Conservation (phyloP, 2,797 vertebrate species). For the Sardinella longiceps region DNA sequence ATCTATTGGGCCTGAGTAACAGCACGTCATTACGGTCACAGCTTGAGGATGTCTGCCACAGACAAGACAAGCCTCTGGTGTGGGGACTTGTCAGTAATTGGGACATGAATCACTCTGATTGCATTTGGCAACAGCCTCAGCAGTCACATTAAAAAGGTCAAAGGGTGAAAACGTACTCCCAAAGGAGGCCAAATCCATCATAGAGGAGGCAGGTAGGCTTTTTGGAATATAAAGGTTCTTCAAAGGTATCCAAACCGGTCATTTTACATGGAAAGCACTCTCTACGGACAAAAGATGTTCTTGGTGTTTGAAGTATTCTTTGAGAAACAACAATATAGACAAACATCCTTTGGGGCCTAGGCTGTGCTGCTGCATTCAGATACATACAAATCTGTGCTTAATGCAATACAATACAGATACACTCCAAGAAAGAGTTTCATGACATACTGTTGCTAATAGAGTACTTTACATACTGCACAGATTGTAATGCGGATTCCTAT, state of each 20-base stretch:
- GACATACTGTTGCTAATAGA: too few species aligned
- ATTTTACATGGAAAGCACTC: background rate
- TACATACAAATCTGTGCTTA: too few species aligned
- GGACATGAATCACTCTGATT: slow-evolving; percentile 17
- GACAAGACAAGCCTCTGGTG: background rate
- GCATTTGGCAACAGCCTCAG: background rate
- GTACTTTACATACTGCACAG: background rate
- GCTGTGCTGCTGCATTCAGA: too few species aligned
- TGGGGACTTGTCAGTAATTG: slow-evolving; percentile 16
- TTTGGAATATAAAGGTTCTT: background rate
- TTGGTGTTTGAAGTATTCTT: background rate
- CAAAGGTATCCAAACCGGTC: background rate
- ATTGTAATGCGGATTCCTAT: background rate
- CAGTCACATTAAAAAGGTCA: slow-evolving; percentile 22
- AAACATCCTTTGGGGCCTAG: too few species aligned
- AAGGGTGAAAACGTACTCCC: background rate
- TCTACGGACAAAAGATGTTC: background rate
- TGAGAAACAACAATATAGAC: too few species aligned
- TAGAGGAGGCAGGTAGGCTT: background rate
- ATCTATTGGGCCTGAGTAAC: background rate
- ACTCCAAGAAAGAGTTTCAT: too few species aligned
- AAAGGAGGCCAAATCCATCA: background rate
- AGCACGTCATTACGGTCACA: background rate
- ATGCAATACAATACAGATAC: too few species aligned
- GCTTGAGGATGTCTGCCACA: background rate